These are phyloP conservation scores for Dichetophora obliterata DNA, from an alignment of 2,888 invertebrate genomes.

Conservation along the genomic window DNA sequence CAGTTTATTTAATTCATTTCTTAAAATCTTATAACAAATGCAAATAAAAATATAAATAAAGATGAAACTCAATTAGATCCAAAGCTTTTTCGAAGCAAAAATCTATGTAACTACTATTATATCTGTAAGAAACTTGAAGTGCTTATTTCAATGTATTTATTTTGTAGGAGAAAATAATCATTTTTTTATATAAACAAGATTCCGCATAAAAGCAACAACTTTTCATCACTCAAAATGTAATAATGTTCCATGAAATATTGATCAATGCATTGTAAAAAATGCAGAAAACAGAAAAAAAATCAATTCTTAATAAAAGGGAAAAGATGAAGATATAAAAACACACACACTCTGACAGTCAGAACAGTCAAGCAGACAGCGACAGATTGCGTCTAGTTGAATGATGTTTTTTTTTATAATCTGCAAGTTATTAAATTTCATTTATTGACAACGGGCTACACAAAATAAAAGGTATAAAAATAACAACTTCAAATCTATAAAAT, in stretches of 20 bases:
- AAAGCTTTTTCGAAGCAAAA: too few species aligned
- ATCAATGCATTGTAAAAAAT: neutral
- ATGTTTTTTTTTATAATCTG: slow-evolving; percentile 21
- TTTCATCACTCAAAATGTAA: neutral
- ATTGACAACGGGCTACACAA: neutral
- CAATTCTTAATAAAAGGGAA: neutral
- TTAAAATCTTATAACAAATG: too few species aligned
- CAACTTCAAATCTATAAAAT: neutral
- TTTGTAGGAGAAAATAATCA: too few species aligned
- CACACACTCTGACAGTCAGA: neutral
- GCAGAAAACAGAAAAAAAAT: neutral
- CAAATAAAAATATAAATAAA: too few species aligned
- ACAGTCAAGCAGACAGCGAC: neutral
- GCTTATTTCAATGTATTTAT: too few species aligned
- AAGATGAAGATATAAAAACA: neutral
- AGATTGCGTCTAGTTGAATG: neutral
- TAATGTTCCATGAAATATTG: slow-evolving; percentile 22
- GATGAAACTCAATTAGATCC: too few species aligned
- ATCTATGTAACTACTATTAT: too few species aligned
- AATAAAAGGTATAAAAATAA: neutral
- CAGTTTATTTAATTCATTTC: neutral
- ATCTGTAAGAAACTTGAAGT: too few species aligned
- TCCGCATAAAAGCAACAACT: too few species aligned
- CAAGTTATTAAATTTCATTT: slow-evolving; percentile 32
- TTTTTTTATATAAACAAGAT: too few species aligned